Evolutionary conservation across 2,113 vertebrate genomes (phyloP).

Genomic region (Redunca redunca): DNA sequence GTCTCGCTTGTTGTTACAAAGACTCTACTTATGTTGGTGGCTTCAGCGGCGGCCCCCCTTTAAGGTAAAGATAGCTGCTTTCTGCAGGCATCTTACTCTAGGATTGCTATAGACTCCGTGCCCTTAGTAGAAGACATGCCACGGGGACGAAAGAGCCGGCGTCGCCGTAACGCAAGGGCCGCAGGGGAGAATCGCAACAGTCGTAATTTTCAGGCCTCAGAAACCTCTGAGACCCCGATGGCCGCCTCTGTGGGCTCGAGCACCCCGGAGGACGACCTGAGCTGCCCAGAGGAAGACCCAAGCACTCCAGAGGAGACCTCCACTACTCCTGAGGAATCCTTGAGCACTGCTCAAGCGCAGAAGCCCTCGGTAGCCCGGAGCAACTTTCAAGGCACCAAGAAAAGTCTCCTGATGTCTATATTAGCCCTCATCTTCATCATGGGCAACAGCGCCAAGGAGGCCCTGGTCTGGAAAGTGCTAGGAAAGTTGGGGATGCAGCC

Average conservation of each 20-base stretch:
- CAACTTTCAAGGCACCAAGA: constrained; percentile 71
- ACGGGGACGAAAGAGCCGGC: constrained; percentile 63
- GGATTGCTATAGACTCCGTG: background rate
- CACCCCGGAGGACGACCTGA: constrained; percentile 40
- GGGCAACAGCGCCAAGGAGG: constrained; percentile 69
- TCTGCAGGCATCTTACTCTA: background rate
- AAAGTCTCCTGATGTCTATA: constrained; percentile 70
- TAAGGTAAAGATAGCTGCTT: background rate
- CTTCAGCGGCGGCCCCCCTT: background rate
- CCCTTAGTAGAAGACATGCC: constrained; percentile 45
- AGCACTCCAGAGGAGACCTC: constrained; percentile 38
- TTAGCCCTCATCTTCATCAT: constrained; percentile 71
- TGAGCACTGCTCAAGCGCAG: constrained; percentile 25
- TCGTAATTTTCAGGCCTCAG: constrained; percentile 60
- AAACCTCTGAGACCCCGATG: constrained; percentile 40
- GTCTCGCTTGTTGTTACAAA: constrained; percentile 18
- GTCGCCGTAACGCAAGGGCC: constrained; percentile 59
- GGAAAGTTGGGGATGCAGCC: constrained; percentile 73
- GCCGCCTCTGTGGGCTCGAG: background rate
- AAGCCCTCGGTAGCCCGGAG: constrained; percentile 48
- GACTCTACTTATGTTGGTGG: background rate
- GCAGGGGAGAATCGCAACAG: constrained; percentile 64
- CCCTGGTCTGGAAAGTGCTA: constrained; percentile 70
- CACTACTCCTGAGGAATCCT: constrained; percentile 26
- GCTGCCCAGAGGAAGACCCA: constrained; percentile 38